A percentile compares a stretch with the other conserved stretches of the same genome.
Evolutionary conservation across 2,888 invertebrate genomes (phyloP).

Genomic region (Isotomurus palustris): DNA sequence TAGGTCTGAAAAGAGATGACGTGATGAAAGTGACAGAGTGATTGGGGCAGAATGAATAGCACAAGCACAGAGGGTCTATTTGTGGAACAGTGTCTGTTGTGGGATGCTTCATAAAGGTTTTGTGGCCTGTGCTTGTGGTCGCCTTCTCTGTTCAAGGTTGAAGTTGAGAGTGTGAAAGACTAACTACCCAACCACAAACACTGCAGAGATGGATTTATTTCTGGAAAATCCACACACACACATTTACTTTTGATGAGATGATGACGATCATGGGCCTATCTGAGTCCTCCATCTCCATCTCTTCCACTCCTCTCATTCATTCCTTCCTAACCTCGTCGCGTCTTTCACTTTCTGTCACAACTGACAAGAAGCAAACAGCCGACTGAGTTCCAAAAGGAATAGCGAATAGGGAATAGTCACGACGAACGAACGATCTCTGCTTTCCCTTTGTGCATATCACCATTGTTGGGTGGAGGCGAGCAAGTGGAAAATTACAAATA

Average conservation of each 20-base stretch:
- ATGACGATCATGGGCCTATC: not conserved
- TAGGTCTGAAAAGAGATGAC: conserved; percentile 3
- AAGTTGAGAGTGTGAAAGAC: too few relatives aligned
- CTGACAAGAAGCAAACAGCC: too few relatives aligned
- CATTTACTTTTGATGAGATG: too few relatives aligned
- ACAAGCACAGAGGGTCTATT: not conserved
- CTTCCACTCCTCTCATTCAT: not conserved
- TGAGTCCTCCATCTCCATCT: not conserved
- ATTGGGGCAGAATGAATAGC: conserved; percentile 1
- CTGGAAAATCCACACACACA: too few relatives aligned
- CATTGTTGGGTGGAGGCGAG: conserved; percentile 35
- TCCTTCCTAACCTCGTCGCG: not conserved
- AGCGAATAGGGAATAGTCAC: too few relatives aligned
- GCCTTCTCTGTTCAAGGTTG: too few relatives aligned
- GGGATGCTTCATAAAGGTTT: not conserved
- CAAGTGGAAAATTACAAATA: conserved; percentile 44
- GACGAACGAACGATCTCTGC: conserved; percentile 23
- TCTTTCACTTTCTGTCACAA: conserved; percentile 9
- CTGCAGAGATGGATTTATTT: too few relatives aligned
- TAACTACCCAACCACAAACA: too few relatives aligned
- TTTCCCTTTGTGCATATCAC: conserved; percentile 12
- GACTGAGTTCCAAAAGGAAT: too few relatives aligned
- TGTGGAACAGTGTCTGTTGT: not conserved
- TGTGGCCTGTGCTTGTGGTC: not conserved
- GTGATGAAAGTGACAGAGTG: conserved; percentile 34